Percentiles rank a stretch among this genome's conserved stretches.
Conservation (phyloP, 2,113 vertebrate genomes). For the Colinus virginianus region DNA sequence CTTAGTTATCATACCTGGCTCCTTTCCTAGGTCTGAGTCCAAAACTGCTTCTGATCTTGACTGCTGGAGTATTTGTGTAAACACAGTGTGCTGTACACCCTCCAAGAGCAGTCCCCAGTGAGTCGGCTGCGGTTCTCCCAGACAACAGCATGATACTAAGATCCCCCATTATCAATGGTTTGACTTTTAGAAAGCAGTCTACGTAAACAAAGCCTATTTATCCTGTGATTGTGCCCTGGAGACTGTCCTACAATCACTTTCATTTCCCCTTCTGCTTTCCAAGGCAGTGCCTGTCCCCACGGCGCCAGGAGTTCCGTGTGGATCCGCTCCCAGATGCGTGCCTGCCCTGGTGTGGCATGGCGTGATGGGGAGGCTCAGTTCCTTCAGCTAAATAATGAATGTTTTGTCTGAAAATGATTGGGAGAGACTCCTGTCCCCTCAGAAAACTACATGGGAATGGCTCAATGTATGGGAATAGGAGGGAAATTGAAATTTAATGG, state of each 20-base stretch:
- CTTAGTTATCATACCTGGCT: conserved; percentile 43
- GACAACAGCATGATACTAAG: not conserved
- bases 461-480: not conserved
- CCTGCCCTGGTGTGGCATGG: not conserved
- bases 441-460: not conserved
- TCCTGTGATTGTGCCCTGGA: conserved; percentile 35
- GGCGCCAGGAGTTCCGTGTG: rapidly evolving
- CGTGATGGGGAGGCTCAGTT: not conserved
- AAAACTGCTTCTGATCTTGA: conserved; percentile 23
- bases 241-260: conserved; percentile 21
- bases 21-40: conserved; percentile 5
- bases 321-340: not conserved
- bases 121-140: conserved; percentile 10
- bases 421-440: not conserved
- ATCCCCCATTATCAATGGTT: conserved; percentile 14
- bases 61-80: conserved; percentile 16
- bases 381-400: conserved; percentile 6
- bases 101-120: conserved; percentile 28
- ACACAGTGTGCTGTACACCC: not conserved
- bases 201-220: conserved; percentile 38
- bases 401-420: not conserved
- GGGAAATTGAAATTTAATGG: not conserved
- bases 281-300: not conserved
- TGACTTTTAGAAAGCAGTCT: conserved; percentile 19
- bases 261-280: conserved; percentile 20